Conservation (phyloP, 2,888 invertebrate genomes). For the Agonopterix heracliana region DNA sequence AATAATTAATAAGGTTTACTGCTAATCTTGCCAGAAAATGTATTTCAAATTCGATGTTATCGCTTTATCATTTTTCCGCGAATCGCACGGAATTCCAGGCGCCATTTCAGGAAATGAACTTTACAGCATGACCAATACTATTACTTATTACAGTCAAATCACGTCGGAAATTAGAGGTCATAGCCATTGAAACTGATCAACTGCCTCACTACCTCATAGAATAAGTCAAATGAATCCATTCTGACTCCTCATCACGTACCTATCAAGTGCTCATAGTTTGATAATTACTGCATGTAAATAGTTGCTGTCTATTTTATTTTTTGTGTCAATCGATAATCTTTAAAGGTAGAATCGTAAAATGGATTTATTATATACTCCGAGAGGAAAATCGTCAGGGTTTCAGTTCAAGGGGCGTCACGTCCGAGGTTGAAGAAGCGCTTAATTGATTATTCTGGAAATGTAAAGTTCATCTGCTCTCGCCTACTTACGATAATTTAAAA, state of each 20-base stretch:
- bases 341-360: no score
- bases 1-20: no score
- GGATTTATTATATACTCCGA: constrained; percentile 1
- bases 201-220: background rate
- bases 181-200: background rate
- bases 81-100: no score
- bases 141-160: constrained; percentile 2
- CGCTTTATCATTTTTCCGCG: no score
- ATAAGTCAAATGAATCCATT: background rate
- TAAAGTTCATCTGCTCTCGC: background rate
- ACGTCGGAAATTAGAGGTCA: constrained; percentile 11
- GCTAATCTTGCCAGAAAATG: no score
- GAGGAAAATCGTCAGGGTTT: constrained; percentile 39
- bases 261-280: background rate
- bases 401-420: constrained; percentile 53
- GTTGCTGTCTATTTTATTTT: background rate
- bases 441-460: background rate
- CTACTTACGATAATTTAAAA: background rate
- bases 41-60: no score
- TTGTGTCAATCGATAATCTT: constrained; percentile 3
- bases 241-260: background rate
- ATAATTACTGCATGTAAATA: background rate
- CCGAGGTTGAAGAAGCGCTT: constrained; percentile 29
- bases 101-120: background rate
- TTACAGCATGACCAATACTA: background rate